These are phyloP conservation scores for Callionymus lyra DNA, from an alignment of 2,113 vertebrate species.

Conservation along the genomic window DNA sequence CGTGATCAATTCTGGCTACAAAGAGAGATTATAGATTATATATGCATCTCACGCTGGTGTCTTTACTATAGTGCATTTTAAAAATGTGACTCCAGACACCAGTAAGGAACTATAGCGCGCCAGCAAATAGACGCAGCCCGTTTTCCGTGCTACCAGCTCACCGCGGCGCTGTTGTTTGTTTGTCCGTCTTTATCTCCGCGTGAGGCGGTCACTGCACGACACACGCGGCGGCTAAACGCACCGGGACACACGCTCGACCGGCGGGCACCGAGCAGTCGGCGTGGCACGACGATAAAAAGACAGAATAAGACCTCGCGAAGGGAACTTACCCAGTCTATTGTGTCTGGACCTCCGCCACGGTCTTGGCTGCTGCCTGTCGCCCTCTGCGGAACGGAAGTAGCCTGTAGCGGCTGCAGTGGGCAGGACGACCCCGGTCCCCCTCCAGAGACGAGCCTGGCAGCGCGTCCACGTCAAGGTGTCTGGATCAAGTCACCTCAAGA, in stretches of 20 bases:
- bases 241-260: not conserved
- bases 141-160: constrained; percentile 30
- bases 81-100: not conserved
- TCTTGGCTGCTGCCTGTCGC: constrained; percentile 67
- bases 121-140: constrained; percentile 44
- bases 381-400: constrained; percentile 81
- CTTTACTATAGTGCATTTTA: not conserved
- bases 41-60: not conserved
- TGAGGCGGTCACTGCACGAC: not conserved
- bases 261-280: not conserved
- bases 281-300: not conserved
- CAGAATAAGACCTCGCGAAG: not conserved
- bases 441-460: constrained; percentile 11
- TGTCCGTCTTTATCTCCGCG: constrained; percentile 10
- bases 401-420: constrained; percentile 69
- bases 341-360: constrained; percentile 62
- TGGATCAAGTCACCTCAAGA: no score
- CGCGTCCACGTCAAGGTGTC: not conserved
- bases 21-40: no score
- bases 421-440: constrained; percentile 28
- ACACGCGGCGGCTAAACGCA: not conserved
- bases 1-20: no score
- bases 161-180: constrained; percentile 29
- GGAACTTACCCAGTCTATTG: constrained; percentile 60
- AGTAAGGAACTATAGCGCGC: constrained; percentile 11